These are phyloP conservation scores for Scaptomyza polygonia DNA, from an alignment of 2,888 invertebrate genomes.

Conservation along the genomic window DNA sequence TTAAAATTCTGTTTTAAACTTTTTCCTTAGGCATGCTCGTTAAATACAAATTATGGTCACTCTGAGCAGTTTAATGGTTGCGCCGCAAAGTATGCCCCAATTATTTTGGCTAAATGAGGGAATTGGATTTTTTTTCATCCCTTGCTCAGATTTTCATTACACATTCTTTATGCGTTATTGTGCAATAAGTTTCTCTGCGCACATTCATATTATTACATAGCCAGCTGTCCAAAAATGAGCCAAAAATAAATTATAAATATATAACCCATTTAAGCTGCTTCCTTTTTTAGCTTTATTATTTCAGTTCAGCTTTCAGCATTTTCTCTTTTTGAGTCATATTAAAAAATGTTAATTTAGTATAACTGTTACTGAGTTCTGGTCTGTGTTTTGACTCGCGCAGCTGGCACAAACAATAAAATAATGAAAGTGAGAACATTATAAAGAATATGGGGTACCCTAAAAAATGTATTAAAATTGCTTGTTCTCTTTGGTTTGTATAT, in stretches of 20 bases:
- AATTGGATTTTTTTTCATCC: slow-evolving; percentile 1
- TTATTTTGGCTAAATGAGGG: slow-evolving; percentile 3
- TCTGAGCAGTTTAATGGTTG: slow-evolving; percentile 7
- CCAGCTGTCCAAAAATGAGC: slow-evolving; percentile 14
- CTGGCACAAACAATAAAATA: slow-evolving; percentile 2
- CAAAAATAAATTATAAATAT: slow-evolving; percentile 28
- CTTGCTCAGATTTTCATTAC: slow-evolving; percentile 11
- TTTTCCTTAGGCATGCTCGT: background rate
- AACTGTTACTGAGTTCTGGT: slow-evolving; percentile 3
- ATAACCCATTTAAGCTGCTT: slow-evolving; percentile 12
- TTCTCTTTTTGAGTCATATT: slow-evolving; percentile 26
- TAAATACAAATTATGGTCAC: slow-evolving; percentile 31
- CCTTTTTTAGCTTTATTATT: slow-evolving; percentile 12
- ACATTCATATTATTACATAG: slow-evolving; percentile 14
- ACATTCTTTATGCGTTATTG: slow-evolving; percentile 17
- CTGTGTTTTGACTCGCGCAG: slow-evolving; percentile 21
- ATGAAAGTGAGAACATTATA: background rate
- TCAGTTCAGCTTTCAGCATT: slow-evolving; percentile 10
- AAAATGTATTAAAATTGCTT: background rate
- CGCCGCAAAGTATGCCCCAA: slow-evolving; percentile 38
- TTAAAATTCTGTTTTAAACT: background rate
- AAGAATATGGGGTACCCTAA: slow-evolving; percentile 17
- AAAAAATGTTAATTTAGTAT: slow-evolving; percentile 40
- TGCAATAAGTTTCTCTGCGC: slow-evolving; percentile 2
- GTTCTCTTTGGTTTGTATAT: background rate